phyloP scores from a whole-genome alignment of 2,888 invertebrate species.

The Cylindroiulus punctatus region DNA sequence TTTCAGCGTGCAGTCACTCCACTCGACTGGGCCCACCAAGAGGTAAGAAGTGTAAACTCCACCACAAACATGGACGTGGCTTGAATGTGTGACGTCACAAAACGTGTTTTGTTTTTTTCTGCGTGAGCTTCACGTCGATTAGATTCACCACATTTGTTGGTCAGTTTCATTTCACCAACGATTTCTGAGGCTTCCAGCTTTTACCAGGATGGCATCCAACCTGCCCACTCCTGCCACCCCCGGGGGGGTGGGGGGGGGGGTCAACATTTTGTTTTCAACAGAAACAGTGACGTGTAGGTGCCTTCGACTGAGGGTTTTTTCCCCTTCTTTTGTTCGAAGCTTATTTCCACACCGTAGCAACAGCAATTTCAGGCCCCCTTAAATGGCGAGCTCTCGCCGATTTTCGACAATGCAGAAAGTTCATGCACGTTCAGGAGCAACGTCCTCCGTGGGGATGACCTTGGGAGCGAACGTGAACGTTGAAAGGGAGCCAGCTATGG shows the following conservation, averaged over 20 bases:
- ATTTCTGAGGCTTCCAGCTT: not conserved
- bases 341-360: not conserved
- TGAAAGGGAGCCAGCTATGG: constrained; percentile 4
- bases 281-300: not conserved
- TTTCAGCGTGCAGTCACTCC: not conserved
- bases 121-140: no score
- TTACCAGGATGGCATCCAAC: not conserved
- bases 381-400: not conserved
- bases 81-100: not conserved
- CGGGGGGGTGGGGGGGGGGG: no score
- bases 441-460: not conserved
- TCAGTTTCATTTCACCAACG: not conserved
- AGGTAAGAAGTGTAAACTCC: not conserved
- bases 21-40: not conserved
- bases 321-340: not conserved
- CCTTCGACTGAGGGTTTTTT: not conserved
- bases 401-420: constrained; percentile 27
- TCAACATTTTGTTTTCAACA: not conserved
- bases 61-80: not conserved
- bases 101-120: no score
- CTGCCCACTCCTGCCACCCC: not conserved
- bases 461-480: not conserved
- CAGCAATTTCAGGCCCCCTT: not conserved
- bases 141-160: no score
- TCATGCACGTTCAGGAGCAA: constrained; percentile 35